Evolutionary conservation across 2,888 invertebrate species (phyloP).

Genomic region (Teinopalpus imperialis): DNA sequence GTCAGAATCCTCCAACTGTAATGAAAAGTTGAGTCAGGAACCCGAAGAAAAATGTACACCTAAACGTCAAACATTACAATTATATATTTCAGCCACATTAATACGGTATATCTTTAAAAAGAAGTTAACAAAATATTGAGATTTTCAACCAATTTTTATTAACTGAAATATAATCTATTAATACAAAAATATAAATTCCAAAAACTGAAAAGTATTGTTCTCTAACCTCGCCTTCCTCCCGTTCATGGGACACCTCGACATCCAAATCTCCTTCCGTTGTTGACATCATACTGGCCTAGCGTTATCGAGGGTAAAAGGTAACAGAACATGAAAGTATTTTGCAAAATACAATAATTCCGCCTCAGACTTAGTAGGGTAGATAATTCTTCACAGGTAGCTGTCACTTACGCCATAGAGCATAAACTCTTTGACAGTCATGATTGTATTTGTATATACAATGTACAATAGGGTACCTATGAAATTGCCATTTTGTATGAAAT

Average conservation of each 20-base stretch:
- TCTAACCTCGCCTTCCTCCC: conserved; percentile 86
- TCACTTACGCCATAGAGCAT: conserved; percentile 40
- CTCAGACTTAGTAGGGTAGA: conserved; percentile 41
- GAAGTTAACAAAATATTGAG: no score
- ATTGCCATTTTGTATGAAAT: no score
- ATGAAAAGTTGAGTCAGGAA: conserved; percentile 26
- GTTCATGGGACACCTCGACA: conserved; percentile 81
- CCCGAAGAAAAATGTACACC: conserved; percentile 16
- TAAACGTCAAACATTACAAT: conserved; percentile 29
- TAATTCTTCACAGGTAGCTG: conserved; percentile 37
- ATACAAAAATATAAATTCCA: conserved; percentile 20
- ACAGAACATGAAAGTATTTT: conserved; percentile 56
- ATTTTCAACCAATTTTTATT: no score
- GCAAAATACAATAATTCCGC: conserved; percentile 55
- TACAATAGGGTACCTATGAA: no score
- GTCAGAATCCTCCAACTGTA: conserved; percentile 75
- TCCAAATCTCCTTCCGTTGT: conserved; percentile 83
- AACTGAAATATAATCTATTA: background rate
- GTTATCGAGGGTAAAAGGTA: conserved; percentile 38
- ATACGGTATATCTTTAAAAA: no score
- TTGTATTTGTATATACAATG: no score
- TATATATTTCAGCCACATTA: no score
- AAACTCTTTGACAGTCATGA: no score
- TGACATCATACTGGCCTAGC: conserved; percentile 65
- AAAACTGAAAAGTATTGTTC: conserved; percentile 33